A percentile compares a stretch with the other conserved stretches of the same genome.
Evolutionary conservation across 2,797 vertebrate genomes (phyloP).

Genomic region (Bradypodion pumilum): DNA sequence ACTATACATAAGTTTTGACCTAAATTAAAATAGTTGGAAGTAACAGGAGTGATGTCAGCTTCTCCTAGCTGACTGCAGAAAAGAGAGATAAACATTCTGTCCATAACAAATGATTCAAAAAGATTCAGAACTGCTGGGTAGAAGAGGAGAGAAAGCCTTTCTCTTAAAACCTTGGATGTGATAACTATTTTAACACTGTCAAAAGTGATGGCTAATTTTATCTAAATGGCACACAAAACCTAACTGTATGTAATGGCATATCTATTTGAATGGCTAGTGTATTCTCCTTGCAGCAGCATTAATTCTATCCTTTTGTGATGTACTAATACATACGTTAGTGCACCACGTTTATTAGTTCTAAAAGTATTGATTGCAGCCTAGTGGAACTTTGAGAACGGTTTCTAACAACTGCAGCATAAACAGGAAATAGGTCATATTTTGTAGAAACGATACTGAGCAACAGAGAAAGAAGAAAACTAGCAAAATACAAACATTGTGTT

Average conservation of each 20-base stretch:
- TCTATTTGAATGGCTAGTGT: neutral
- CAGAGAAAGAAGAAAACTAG: neutral
- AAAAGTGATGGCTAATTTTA: neutral
- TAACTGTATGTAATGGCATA: neutral
- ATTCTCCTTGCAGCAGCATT: neutral
- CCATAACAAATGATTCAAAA: too few relatives aligned
- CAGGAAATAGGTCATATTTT: neutral
- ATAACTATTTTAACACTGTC: too few relatives aligned
- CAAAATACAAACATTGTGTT: neutral
- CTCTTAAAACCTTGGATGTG: too few relatives aligned
- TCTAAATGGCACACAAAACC: neutral
- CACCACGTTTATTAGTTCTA: neutral
- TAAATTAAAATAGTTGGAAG: too few relatives aligned
- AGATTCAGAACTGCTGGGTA: too few relatives aligned
- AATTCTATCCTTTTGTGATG: neutral
- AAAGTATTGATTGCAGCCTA: neutral
- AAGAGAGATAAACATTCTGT: too few relatives aligned
- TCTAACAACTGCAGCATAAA: neutral
- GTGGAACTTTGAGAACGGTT: neutral
- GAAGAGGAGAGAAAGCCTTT: too few relatives aligned
- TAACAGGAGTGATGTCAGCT: too few relatives aligned
- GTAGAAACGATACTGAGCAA: neutral
- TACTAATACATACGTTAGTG: neutral
- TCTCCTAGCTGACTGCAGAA: too few relatives aligned
- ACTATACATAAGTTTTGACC: too few relatives aligned